Evolutionary conservation across 2,888 invertebrate species (phyloP).

Genomic region (Stenodema calcarata): DNA sequence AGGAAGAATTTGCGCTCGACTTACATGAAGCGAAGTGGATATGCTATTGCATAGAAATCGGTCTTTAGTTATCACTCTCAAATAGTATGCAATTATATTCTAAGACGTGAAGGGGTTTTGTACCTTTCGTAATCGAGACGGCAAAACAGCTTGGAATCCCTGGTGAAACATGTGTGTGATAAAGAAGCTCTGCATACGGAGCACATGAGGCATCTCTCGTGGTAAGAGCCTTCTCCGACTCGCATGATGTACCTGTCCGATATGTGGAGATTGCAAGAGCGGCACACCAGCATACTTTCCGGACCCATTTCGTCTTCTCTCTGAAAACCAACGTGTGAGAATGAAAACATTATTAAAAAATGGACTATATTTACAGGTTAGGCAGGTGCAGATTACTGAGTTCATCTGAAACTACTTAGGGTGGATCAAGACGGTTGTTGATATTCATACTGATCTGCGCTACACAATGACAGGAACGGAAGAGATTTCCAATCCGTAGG

Average conservation of each 20-base stretch:
- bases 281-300: conserved; percentile 63
- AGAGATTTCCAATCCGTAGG: neutral
- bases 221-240: conserved; percentile 76
- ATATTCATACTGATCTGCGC: neutral
- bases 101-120: too few relatives aligned
- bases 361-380: too few relatives aligned
- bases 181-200: conserved; percentile 74
- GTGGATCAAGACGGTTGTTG: neutral
- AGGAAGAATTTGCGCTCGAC: too few relatives aligned
- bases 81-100: too few relatives aligned
- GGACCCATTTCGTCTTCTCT: conserved; percentile 27
- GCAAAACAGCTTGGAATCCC: conserved; percentile 78
- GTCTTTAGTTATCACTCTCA: too few relatives aligned
- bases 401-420: too few relatives aligned
- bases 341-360: too few relatives aligned
- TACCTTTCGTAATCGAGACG: conserved; percentile 82
- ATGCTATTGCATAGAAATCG: too few relatives aligned
- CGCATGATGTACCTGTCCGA: conserved; percentile 78
- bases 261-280: conserved; percentile 74
- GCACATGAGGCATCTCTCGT: conserved; percentile 79
- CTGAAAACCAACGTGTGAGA: neutral
- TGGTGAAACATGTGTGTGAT: conserved; percentile 76
- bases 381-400: too few relatives aligned
- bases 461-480: neutral
- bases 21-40: too few relatives aligned